Percentiles rank a stretch among this genome's conserved stretches.
Conservation (phyloP, 30 jellyfish, hydroid and myxozoan genomes). For the Pseudorhiza aurosa region DNA sequence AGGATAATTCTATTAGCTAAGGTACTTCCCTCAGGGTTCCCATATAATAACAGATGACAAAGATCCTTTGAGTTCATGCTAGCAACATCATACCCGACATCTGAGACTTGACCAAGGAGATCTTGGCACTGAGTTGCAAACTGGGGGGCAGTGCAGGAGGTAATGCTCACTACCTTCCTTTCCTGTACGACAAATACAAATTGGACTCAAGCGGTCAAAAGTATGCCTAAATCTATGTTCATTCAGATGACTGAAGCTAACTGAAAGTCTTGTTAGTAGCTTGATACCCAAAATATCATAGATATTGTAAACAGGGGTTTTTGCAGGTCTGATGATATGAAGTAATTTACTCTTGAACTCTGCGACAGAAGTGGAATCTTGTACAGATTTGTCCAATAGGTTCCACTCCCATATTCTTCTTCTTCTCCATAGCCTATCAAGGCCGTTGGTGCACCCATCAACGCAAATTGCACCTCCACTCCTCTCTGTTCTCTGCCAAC, state of each 20-base stretch:
- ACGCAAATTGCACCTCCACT: too few species aligned
- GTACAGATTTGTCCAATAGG: conserved; percentile 21
- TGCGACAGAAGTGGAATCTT: conserved; percentile 26
- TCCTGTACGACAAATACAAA: conserved; percentile 23
- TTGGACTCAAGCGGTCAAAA: conserved; percentile 30
- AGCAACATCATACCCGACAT: conserved; percentile 10
- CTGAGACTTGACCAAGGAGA: conserved; percentile 15
- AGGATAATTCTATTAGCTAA: conserved; percentile 5
- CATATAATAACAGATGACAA: not conserved
- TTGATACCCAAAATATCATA: conserved; percentile 8
- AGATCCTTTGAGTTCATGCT: too few species aligned
- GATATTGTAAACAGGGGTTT: conserved; percentile 22
- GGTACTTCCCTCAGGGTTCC: conserved; percentile 4
- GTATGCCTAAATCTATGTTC: conserved; percentile 5
- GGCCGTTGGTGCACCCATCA: too few species aligned
- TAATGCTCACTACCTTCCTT: conserved; percentile 22
- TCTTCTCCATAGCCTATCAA: too few species aligned
- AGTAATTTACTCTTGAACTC: conserved; percentile 17
- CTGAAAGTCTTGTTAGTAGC: conserved; percentile 29
- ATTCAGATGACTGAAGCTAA: conserved; percentile 16
- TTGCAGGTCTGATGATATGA: conserved; percentile 34
- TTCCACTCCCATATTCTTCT: conserved; percentile 40
- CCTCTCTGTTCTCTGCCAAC: too few species aligned
- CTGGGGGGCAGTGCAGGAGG: conserved; percentile 43
- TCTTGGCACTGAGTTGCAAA: not conserved